Evolutionary conservation across 2,797 vertebrate genomes (phyloP).

Genomic region (Argentina silus): DNA sequence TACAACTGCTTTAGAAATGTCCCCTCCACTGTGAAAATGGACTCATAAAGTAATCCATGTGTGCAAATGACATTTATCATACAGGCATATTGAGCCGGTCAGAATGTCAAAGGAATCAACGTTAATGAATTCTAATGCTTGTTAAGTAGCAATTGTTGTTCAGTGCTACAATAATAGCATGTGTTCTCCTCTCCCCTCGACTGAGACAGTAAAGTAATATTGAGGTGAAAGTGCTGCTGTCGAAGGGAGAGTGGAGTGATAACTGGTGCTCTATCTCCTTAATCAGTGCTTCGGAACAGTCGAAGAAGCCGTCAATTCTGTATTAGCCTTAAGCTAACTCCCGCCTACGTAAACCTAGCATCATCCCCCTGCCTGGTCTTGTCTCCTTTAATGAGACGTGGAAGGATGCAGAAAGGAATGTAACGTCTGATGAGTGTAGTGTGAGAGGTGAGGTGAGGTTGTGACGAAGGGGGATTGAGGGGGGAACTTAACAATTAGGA

Average conservation of each 20-base stretch:
- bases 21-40: no score
- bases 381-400: constrained; percentile 1
- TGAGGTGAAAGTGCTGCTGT: background rate
- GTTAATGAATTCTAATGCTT: background rate
- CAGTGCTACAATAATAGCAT: no score
- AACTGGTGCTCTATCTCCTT: background rate
- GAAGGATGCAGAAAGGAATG: background rate
- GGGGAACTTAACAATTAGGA: background rate
- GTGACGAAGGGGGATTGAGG: background rate
- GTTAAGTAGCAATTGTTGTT: background rate
- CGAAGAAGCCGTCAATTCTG: background rate
- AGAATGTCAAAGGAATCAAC: no score
- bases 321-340: background rate
- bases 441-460: background rate
- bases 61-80: no score
- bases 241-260: background rate
- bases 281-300: background rate
- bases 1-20: no score
- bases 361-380: background rate
- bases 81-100: no score
- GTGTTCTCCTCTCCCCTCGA: background rate
- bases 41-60: no score
- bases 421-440: background rate
- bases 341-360: background rate
- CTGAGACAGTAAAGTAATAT: background rate